phyloP scores from a whole-genome alignment of 2,797 vertebrate species.

The Sebastes iracundus region DNA sequence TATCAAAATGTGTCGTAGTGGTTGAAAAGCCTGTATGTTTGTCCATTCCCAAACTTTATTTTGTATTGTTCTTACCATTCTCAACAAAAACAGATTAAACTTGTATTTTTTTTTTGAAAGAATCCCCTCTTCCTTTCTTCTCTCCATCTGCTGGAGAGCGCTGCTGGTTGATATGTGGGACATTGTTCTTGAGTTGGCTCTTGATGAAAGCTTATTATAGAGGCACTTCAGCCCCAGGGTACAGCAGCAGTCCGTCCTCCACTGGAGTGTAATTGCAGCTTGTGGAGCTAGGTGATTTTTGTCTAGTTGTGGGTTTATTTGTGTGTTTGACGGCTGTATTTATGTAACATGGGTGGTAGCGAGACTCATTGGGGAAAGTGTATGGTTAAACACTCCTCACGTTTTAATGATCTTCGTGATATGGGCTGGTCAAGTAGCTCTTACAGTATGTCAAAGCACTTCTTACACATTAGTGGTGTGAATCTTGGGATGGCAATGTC shows the following conservation, averaged over 20 bases:
- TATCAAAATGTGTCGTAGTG: background rate
- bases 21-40: background rate
- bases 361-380: background rate
- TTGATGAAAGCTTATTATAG: slow-evolving; percentile 61
- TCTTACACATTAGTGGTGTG: background rate
- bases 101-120: slow-evolving; percentile 13
- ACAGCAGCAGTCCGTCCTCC: slow-evolving; percentile 46
- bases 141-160: slow-evolving; percentile 1
- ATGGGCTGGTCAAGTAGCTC: background rate
- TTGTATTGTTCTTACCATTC: slow-evolving; percentile 3
- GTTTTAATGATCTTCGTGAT: background rate
- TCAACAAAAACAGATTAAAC: slow-evolving; percentile 50
- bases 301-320: slow-evolving; percentile 35
- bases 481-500: background rate
- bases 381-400: background rate
- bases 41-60: background rate
- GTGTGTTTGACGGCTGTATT: slow-evolving; percentile 6
- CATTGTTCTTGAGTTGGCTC: slow-evolving; percentile 53
- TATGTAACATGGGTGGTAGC: slow-evolving; percentile 15
- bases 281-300: slow-evolving; percentile 27
- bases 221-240: slow-evolving; percentile 43
- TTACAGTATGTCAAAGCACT: background rate
- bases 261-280: slow-evolving; percentile 64
- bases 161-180: slow-evolving; percentile 40
- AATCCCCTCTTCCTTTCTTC: background rate